phyloP scores from a whole-genome alignment of 2,888 invertebrate genomes.

The Sialis lutaria region DNA sequence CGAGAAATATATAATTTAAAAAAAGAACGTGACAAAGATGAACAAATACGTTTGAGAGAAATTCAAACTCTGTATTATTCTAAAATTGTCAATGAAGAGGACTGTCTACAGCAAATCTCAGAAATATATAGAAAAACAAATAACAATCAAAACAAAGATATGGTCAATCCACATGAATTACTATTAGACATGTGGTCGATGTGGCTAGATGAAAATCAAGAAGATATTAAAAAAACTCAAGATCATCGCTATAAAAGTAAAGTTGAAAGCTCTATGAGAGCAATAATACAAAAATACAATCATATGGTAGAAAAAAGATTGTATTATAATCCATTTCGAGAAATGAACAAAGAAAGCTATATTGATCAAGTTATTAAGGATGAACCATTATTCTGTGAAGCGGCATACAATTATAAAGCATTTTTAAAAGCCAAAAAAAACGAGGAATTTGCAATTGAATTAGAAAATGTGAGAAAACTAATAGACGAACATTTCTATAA shows the following conservation, averaged over 20 bases:
- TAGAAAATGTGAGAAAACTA: too few species aligned
- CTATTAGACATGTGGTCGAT: conserved; percentile 14
- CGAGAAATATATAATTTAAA: too few species aligned
- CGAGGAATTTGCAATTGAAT: too few species aligned
- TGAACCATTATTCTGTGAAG: conserved; percentile 15
- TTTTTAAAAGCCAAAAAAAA: conserved; percentile 8
- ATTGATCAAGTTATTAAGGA: conserved; percentile 11
- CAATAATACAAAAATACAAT: neutral
- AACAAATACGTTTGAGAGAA: too few species aligned
- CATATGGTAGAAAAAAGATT: too few species aligned
- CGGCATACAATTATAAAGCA: conserved; percentile 16
- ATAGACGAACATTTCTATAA: too few species aligned
- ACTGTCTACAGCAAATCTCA: too few species aligned
- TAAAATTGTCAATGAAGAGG: too few species aligned
- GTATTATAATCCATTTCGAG: too few species aligned
- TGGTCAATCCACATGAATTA: conserved; percentile 9
- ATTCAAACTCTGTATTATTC: too few species aligned
- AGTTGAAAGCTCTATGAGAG: neutral
- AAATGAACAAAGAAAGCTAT: too few species aligned
- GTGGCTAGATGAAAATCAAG: conserved; percentile 13
- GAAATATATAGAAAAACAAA: conserved; percentile 2
- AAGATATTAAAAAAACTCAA: conserved; percentile 1
- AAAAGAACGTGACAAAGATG: too few species aligned
- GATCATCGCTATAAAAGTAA: neutral
- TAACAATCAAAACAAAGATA: conserved; percentile 4